Evolutionary conservation across 1,140 invertebrate species (phyloP), one percentile per base, ranked within the genome.

Genomic region (Lerema accius): DNA sequence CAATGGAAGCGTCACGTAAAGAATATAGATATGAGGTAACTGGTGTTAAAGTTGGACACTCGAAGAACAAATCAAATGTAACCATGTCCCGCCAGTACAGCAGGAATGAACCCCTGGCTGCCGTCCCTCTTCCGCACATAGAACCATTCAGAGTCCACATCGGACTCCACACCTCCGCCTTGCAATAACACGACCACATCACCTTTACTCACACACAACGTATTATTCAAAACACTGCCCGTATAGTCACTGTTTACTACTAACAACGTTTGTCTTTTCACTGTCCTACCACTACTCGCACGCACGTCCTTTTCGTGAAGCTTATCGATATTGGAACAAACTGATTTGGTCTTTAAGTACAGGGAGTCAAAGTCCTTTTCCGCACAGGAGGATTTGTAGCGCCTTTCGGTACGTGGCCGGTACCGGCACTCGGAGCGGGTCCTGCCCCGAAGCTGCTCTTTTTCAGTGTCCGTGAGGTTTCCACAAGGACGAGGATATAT

Each of bases 381-480:
- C 0, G 93, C 92, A 62, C 93, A 93, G 3, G 88, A 83, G 13
- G 89, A 92, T 60, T 91, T 84, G 3, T 91, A 89, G 32, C 87
- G 81, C 49, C 90, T 74, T n/a, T 88, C 69, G 49, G 82, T 76
- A 45, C 81, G 78, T 39, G 91, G 91, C 15, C 81, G 77, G 32
- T 91, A 90, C 0, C 92, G 90, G 15, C 91, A 90, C 67, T 93
- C 93, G 13, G 92, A 93, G n/a, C 91, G 89, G 0, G 92, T 92
- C 45, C 92, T 83, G 1, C 91, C 91, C 0, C 92, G 86, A 19
- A 92, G 66, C 19, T 92, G 91, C 71, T 93, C 92, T 69, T 95
- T 95, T 73, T 95, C 94, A 0, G 92, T 94, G 71, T 96, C 95
- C 0, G 94, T 95, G 82, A 95, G 93, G 74, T 95, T 95, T 3